Conservation (phyloP, 2,113 vertebrate genomes). For the Carassius auratus region DNA sequence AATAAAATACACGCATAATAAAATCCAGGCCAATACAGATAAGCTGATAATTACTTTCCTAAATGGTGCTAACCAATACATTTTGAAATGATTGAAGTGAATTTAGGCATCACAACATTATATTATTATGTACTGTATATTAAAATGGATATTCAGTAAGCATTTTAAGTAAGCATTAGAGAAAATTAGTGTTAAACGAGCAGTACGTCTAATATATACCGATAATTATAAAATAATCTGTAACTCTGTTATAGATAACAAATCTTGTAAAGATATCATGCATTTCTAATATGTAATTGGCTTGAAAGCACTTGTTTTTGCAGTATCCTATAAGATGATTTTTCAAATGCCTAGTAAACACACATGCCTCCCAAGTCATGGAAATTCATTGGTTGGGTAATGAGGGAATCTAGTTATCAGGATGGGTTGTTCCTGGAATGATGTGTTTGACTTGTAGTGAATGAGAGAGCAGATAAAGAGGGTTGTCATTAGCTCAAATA, state of each 20-base stretch:
- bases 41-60: too few species aligned
- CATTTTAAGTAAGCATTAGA: background rate
- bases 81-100: background rate
- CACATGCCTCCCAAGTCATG: background rate
- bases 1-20: too few species aligned
- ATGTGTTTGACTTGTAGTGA: background rate
- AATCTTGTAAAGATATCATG: background rate
- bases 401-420: background rate
- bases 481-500: slow-evolving; percentile 16
- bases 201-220: background rate
- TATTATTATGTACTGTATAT: background rate
- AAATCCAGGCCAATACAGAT: too few species aligned
- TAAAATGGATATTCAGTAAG: background rate
- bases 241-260: too few species aligned
- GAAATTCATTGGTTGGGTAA: background rate
- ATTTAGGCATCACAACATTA: background rate
- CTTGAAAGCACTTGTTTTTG: background rate
- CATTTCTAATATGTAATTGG: background rate
- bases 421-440: background rate
- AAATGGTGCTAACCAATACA: too few species aligned
- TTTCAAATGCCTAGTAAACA: background rate
- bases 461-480: slow-evolving; percentile 18
- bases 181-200: background rate
- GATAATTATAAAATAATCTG: background rate
- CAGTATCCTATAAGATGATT: background rate